Percentiles rank a stretch among this genome's conserved stretches.
Conservation (phyloP, 1,140 invertebrate species). For the Heliothis virescens region DNA sequence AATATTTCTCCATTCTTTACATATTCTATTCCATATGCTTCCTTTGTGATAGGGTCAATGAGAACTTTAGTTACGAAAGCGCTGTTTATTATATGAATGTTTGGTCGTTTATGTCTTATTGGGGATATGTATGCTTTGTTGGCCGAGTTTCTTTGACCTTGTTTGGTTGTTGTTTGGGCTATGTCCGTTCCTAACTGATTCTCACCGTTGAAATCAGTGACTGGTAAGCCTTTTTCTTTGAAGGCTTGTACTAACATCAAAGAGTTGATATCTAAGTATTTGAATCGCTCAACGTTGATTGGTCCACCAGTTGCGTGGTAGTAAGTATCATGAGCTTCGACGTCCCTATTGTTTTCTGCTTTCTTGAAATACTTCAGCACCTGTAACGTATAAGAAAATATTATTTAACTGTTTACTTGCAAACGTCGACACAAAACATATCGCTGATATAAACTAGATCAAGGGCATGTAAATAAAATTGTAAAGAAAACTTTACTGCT, state of each 20-base stretch:
- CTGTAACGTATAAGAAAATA: slow-evolving; percentile 69
- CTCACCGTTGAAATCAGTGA: slow-evolving; percentile 87
- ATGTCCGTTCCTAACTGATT: slow-evolving; percentile 87
- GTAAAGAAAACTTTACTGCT: no score
- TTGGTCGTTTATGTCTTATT: slow-evolving; percentile 89
- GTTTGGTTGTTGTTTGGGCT: slow-evolving; percentile 86
- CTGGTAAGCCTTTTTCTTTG: slow-evolving; percentile 86
- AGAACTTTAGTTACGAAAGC: slow-evolving; percentile 90
- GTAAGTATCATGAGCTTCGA: slow-evolving; percentile 80
- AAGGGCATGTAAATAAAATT: no score
- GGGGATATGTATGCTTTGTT: slow-evolving; percentile 91
- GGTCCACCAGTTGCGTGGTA: slow-evolving; percentile 88
- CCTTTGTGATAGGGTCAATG: slow-evolving; percentile 90
- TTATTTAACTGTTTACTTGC: slow-evolving; percentile 61
- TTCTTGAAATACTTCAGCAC: slow-evolving; percentile 94
- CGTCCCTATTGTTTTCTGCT: slow-evolving; percentile 89
- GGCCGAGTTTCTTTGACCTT: slow-evolving; percentile 90
- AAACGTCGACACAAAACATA: no score
- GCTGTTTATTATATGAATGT: slow-evolving; percentile 90
- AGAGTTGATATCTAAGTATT: slow-evolving; percentile 87
- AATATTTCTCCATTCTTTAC: slow-evolving; percentile 86
- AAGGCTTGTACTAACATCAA: slow-evolving; percentile 87
- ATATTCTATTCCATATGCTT: slow-evolving; percentile 90
- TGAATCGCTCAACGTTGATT: slow-evolving; percentile 88
- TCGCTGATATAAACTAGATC: no score